Evolutionary conservation across 2,797 vertebrate species (phyloP), one percentile per base, ranked within the genome.

Genomic region (Champsocephalus gunnari): DNA sequence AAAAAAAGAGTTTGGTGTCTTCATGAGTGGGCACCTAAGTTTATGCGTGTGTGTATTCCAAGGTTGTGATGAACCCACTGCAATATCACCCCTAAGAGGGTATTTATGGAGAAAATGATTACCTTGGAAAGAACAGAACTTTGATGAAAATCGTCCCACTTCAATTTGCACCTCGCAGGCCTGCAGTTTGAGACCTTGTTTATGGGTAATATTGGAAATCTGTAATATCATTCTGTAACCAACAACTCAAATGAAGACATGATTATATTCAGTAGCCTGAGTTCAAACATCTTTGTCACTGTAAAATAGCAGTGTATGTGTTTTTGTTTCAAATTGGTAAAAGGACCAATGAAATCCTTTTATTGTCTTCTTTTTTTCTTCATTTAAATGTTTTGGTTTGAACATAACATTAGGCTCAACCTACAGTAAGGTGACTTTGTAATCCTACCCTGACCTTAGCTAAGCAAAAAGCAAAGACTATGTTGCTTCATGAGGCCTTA

Each of bases 81-180:
- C 83, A 80, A 65, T 75, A 91, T 89, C 82, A 71, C 78, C 75
- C 90, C 82, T 78, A 59, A 62, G 91, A 92, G 89, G 87, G 85
- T 86, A 70, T 92, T 92, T 88, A 88, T 85, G 81, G 80, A 75
- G 89, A 79, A 88, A 89, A 88, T 90, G 87, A 94, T 93, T 92
- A 89, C 85, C 85, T 88, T 63, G 81, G 88, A 92, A 92, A 89
- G 81, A 89, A 72, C 72, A 83, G 68, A 90, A 87, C 85, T 93
- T 89, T 90, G 89, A 93, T 91, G 91, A 90, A 91, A 92, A 92
- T 87, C 81, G 60, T 75, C 87, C 86, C 87, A 86, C 88, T 91
- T 88, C 77, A 89, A 82, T 90, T 87, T 85, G 79, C 71, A 71
- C 74, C 76, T 87, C 47, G 51, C 79, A 72, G 80, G 75, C 82